Evolutionary conservation across 2,113 vertebrate genomes (phyloP).

Genomic region (Micronycteris hirsuta): DNA sequence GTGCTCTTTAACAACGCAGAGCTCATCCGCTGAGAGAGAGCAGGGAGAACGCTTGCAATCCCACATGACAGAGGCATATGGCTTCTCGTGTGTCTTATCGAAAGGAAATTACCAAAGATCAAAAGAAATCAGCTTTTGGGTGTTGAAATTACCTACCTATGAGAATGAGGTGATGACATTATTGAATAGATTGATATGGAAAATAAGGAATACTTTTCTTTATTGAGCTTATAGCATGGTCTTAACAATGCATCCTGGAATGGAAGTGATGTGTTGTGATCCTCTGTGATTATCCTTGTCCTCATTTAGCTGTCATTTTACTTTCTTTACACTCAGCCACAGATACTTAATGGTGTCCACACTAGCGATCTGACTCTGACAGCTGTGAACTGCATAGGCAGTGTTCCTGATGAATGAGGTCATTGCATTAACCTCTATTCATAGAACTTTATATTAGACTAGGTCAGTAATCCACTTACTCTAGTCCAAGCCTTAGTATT

Average conservation of each 20-base stretch:
- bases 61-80: not conserved
- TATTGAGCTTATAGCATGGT: not conserved
- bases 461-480: not conserved
- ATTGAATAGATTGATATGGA: not conserved
- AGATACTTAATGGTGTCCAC: not conserved
- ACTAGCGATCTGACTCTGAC: not conserved
- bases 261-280: not conserved
- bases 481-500: not conserved
- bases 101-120: constrained; percentile 21
- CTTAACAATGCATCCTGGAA: not conserved
- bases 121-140: not conserved
- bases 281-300: not conserved
- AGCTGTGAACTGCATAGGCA: too few relatives aligned
- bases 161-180: not conserved
- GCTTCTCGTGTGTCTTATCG: not conserved
- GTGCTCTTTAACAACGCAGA: not conserved
- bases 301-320: not conserved
- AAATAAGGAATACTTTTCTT: not conserved
- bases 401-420: not conserved
- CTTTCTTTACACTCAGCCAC: not conserved
- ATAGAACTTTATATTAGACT: not conserved
- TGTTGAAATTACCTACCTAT: not conserved
- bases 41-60: not conserved
- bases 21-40: not conserved
- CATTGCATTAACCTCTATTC: not conserved